Evolutionary conservation across 2,113 vertebrate genomes (phyloP).

Genomic region (Campylomormyrus numenius): DNA sequence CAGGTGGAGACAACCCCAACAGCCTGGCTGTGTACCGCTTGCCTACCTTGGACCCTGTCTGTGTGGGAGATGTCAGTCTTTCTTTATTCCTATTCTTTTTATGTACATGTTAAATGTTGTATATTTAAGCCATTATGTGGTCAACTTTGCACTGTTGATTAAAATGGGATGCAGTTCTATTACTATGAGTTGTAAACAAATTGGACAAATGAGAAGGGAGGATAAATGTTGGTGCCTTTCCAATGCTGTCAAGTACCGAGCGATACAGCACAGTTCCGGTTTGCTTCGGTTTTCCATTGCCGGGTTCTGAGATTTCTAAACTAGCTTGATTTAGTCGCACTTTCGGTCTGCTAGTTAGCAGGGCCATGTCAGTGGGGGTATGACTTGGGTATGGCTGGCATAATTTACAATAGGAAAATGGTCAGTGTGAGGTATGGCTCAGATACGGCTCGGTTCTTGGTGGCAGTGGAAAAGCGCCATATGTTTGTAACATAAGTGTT

Average conservation of each 20-base stretch:
- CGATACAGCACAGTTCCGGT: not conserved
- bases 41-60: slow-evolving; percentile 91
- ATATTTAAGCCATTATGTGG: not conserved
- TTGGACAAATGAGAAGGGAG: not conserved
- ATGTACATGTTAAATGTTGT: not conserved
- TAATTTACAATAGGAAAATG: not conserved
- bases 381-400: not conserved
- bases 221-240: not conserved
- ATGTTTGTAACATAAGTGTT: not conserved
- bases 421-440: not conserved
- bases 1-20: slow-evolving; percentile 96
- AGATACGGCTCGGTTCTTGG: not conserved
- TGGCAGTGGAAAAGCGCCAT: not conserved
- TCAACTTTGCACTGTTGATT: not conserved
- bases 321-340: not conserved
- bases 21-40: slow-evolving; percentile 92
- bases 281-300: not conserved
- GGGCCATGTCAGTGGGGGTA: not conserved
- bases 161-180: not conserved
- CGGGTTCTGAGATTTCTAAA: not conserved
- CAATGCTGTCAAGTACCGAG: not conserved
- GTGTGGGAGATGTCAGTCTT: slow-evolving; percentile 92
- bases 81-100: not conserved
- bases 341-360: not conserved
- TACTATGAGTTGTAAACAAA: not conserved